phyloP scores from a whole-genome alignment of 2,888 invertebrate genomes.

The Nineta flava region DNA sequence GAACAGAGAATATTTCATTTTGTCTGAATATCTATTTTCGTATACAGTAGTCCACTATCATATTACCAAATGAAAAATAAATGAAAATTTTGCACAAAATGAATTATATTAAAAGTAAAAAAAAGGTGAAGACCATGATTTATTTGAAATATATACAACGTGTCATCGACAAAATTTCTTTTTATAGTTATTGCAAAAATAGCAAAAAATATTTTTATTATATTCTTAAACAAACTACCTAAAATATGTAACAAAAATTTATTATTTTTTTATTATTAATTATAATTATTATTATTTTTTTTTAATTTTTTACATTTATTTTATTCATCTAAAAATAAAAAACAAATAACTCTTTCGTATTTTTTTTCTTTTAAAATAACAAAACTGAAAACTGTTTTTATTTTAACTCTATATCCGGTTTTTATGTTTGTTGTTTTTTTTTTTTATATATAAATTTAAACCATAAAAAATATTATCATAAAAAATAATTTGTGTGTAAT shows the following conservation, averaged over 20 bases:
- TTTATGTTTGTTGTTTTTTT: not conserved
- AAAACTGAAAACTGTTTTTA: not conserved
- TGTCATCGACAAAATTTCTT: not conserved
- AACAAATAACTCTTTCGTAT: too few relatives aligned
- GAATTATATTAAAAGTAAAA: not conserved
- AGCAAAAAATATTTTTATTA: conserved; percentile 1
- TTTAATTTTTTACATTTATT: too few relatives aligned
- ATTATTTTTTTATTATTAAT: not conserved
- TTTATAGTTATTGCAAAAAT: conserved; percentile 1
- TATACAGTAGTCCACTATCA: too few relatives aligned
- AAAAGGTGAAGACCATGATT: not conserved
- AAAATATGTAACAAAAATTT: not conserved
- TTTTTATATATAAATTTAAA: not conserved
- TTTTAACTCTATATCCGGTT: not conserved
- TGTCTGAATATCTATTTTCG: too few relatives aligned
- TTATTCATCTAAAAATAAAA: too few relatives aligned
- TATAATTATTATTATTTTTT: too few relatives aligned
- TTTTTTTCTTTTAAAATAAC: not conserved
- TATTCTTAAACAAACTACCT: not conserved
- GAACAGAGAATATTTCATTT: too few relatives aligned
- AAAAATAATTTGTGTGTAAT: not conserved
- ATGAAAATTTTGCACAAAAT: not conserved
- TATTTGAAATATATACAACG: conserved; percentile 1
- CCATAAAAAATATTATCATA: not conserved
- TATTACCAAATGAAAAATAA: not conserved